Evolutionary conservation across 2,888 invertebrate species (phyloP).

Genomic region (Rhorus exstirpatorius): DNA sequence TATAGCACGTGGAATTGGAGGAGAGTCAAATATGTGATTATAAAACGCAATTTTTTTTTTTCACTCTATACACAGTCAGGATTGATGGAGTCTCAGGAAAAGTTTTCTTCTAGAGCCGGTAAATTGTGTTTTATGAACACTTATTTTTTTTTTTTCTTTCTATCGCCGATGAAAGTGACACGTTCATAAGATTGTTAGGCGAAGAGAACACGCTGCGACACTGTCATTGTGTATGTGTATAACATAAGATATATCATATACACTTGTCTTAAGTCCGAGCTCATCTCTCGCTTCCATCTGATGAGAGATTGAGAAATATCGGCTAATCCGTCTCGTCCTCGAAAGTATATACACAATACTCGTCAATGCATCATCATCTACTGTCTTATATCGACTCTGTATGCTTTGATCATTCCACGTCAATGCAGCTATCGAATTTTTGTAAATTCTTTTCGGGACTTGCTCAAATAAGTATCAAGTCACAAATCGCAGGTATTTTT

Average conservation of each 20-base stretch:
- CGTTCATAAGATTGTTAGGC: neutral
- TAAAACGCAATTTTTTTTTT: constrained; percentile 4
- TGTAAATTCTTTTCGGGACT: too few relatives aligned
- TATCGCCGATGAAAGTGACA: neutral
- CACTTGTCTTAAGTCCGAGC: constrained; percentile 24
- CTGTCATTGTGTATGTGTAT: constrained; percentile 7
- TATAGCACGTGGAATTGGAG: neutral
- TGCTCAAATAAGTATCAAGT: too few relatives aligned
- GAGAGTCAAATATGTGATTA: neutral
- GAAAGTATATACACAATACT: constrained; percentile 10
- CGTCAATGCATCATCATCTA: constrained; percentile 38
- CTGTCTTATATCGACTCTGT: constrained; percentile 1
- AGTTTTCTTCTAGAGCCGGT: neutral
- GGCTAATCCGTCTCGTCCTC: constrained; percentile 21
- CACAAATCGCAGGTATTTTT: too few relatives aligned
- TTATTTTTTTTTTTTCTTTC: neutral
- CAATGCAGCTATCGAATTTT: too few relatives aligned
- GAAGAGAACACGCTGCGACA: constrained; percentile 7
- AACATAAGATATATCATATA: too few relatives aligned
- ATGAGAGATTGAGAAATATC: constrained; percentile 4
- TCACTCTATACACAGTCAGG: neutral
- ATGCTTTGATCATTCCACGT: neutral
- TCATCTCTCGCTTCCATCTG: constrained; percentile 21
- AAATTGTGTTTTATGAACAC: neutral
- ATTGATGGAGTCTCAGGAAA: neutral